phyloP scores from a whole-genome alignment of 2,888 invertebrate genomes.

The Loripinus fragilis region DNA sequence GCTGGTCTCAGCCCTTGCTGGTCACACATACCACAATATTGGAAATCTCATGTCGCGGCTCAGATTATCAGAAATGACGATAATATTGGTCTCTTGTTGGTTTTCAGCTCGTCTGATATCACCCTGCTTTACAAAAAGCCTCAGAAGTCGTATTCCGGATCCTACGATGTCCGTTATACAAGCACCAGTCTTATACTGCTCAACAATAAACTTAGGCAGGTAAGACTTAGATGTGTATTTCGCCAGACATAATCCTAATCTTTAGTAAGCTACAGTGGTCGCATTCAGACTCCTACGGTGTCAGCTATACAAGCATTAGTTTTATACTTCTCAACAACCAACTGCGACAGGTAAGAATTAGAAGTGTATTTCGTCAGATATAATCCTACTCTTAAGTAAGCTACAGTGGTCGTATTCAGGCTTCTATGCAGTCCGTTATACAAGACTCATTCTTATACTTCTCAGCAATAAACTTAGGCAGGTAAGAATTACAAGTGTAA shows the following conservation, averaged over 20 bases:
- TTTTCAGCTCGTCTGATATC: not conserved
- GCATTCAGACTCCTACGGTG: too few species aligned
- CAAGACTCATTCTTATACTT: constrained; percentile 32
- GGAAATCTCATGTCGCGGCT: too few species aligned
- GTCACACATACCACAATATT: too few species aligned
- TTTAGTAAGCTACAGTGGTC: too few species aligned
- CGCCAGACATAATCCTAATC: not conserved
- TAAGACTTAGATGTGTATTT: too few species aligned
- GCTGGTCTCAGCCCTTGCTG: too few species aligned
- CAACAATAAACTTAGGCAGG: constrained; percentile 19
- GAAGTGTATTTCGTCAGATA: not conserved
- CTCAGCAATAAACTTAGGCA: constrained; percentile 23
- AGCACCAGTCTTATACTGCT: constrained; percentile 37
- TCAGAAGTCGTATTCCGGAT: not conserved
- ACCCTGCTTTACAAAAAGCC: not conserved
- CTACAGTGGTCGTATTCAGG: not conserved
- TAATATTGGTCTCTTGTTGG: not conserved
- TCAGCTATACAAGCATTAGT: too few species aligned
- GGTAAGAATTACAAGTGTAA: too few species aligned
- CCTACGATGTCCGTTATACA: constrained; percentile 32
- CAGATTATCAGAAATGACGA: too few species aligned
- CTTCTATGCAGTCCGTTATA: constrained; percentile 27
- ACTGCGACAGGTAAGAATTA: too few species aligned
- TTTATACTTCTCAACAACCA: too few species aligned
- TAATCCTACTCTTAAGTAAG: not conserved